phyloP scores from a whole-genome alignment of 2,888 invertebrate species.

The Elegia similella region DNA sequence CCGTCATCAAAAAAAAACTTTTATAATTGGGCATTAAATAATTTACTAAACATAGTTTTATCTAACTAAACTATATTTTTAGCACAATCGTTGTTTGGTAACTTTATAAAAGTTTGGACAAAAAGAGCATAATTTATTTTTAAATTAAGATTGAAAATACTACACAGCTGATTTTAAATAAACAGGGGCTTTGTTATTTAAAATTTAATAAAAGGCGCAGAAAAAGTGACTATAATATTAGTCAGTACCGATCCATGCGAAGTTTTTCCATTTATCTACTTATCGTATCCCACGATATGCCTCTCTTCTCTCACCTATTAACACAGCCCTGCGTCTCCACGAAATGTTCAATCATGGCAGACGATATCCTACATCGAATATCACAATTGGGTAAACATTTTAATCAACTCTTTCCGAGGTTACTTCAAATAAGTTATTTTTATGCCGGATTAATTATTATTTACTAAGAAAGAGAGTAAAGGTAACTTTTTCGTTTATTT shows the following conservation, averaged over 20 bases:
- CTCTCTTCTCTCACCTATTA: slow-evolving; percentile 36
- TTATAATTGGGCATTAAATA: background rate
- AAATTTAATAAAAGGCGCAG: slow-evolving; percentile 24
- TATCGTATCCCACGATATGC: slow-evolving; percentile 4
- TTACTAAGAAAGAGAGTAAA: background rate
- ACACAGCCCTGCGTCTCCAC: slow-evolving; percentile 40
- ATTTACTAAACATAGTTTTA: slow-evolving; percentile 26
- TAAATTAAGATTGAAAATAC: background rate
- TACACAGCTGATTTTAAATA: background rate
- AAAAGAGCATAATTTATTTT: slow-evolving; percentile 18
- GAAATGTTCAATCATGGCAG: slow-evolving; percentile 27
- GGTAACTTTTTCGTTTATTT: background rate
- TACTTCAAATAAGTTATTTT: background rate
- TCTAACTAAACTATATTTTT: slow-evolving; percentile 19
- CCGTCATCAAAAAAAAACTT: slow-evolving; percentile 19
- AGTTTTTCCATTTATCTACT: slow-evolving; percentile 33
- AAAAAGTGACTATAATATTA: slow-evolving; percentile 18
- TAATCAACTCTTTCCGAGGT: slow-evolving; percentile 24
- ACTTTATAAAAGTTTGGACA: slow-evolving; percentile 19
- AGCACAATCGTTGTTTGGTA: slow-evolving; percentile 41
- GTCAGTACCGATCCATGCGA: slow-evolving; percentile 33
- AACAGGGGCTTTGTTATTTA: background rate
- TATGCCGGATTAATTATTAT: background rate
- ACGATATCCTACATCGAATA: slow-evolving; percentile 58
- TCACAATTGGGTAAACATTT: slow-evolving; percentile 69